Base-by-base conservation (phyloP, 1,140 invertebrate species). In the Zaprionus ghesquierei region DNA sequence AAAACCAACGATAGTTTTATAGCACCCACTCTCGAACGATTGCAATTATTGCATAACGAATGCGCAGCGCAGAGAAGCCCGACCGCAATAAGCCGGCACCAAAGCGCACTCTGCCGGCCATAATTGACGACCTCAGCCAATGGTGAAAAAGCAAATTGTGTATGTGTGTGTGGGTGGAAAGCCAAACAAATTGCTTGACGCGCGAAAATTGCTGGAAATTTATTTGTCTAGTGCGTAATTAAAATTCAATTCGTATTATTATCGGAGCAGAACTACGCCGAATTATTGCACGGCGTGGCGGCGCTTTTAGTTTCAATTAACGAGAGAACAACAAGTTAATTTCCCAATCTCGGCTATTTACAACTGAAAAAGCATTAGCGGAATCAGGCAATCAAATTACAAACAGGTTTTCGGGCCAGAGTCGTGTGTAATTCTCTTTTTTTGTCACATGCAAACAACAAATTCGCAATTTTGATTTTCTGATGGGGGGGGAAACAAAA, bases 401-500 rank as follows among this genome's bases (percentile, higher is more conserved):
- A 10, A 8, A 54, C n/a, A n/a, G 51, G 5, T 58, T 25, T 12
- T n/a, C 18, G 12, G 12, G 9, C 55, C 22, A 35, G 5, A 12
- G 61, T 23, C 9, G 9, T 55, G 18, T 51, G 10, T 13, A 3
- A 13, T 5, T 53, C 33, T 58, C 38, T 18, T 50, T 5, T 44
- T 41, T 65, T 51, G 56, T 41, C 5, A 41, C 70, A 73, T 73
- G 70, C 70, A 73, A 73, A 68, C 69, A 68, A 53, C 50, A 69
- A 77, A 31, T 71, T 75, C 38, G 51, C 44, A 76, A 65, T 62
- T 76, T 62, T 74, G 10, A 29, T 20, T 63, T 76, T 62, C 49
- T 20, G 33, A 49, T 62, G 18, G 13, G 41, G 18, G 13, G 41
- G 44, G 68, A 60, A 62, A 69, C 31, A 72, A 80, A 70, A 69